A percentile compares a stretch with the other conserved stretches of the same genome.
Conservation (phyloP, 2,797 vertebrate species). For the Cryptoblepharus egeriae region DNA sequence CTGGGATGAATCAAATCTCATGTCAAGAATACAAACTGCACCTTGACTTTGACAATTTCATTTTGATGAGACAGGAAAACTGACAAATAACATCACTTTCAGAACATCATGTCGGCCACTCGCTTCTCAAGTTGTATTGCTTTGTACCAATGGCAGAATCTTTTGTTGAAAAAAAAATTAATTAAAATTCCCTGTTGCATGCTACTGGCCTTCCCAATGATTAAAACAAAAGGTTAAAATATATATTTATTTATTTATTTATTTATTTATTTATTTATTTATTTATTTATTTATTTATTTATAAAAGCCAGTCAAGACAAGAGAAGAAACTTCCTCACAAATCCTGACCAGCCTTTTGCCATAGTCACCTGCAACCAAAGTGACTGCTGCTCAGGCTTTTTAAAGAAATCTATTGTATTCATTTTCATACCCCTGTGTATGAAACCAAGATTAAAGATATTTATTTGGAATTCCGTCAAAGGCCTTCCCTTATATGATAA, state of each 20-base stretch:
- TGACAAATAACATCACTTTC: not conserved
- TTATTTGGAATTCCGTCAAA: slow-evolving; percentile 71
- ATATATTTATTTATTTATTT: too few relatives aligned
- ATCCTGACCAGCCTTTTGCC: slow-evolving; percentile 24
- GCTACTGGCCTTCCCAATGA: slow-evolving; percentile 3
- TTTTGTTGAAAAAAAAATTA: slow-evolving; percentile 4
- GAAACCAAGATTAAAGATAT: slow-evolving; percentile 62
- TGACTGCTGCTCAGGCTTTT: slow-evolving; percentile 47
- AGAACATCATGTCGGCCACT: not conserved
- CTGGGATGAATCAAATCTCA: not conserved
- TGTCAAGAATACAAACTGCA: not conserved
- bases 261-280: too few relatives aligned
- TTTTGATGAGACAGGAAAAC: not conserved
- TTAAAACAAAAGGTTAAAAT: too few relatives aligned
- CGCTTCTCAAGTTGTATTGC: not conserved
- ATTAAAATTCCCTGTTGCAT: not conserved
- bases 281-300: too few relatives aligned
- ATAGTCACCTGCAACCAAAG: slow-evolving; percentile 62
- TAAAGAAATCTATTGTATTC: slow-evolving; percentile 57
- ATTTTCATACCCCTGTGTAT: slow-evolving; percentile 58
- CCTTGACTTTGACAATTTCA: not conserved
- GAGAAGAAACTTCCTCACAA: slow-evolving; percentile 48
- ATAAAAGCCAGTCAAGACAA: not conserved
- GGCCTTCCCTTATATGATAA: slow-evolving; percentile 67
- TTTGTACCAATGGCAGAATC: not conserved